A percentile compares a stretch with the other conserved stretches of the same genome.
These are phyloP conservation scores for Tiliqua scincoides DNA, from an alignment of 2,113 vertebrate genomes.

Conservation along the genomic window DNA sequence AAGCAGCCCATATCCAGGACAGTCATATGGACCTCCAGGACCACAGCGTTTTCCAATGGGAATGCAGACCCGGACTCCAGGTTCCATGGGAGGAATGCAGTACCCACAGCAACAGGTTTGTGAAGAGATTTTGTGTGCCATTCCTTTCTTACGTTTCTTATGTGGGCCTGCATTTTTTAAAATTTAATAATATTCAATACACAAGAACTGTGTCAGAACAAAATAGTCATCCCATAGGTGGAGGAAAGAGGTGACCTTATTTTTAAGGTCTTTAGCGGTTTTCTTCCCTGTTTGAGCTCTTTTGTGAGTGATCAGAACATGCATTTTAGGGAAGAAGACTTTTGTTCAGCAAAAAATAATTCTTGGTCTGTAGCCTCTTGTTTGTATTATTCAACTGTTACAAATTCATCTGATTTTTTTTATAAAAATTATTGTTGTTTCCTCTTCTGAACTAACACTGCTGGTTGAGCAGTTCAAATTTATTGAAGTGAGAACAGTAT, in stretches of 20 bases:
- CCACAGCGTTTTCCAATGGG: constrained; percentile 91
- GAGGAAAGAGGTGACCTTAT: constrained; percentile 4
- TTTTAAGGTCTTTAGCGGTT: background rate
- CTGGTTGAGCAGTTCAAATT: background rate
- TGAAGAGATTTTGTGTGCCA: constrained; percentile 45
- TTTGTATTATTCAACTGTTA: background rate
- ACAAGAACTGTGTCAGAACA: background rate
- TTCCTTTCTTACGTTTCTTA: background rate
- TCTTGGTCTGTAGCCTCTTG: background rate
- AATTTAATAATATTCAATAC: background rate
- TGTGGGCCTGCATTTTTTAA: background rate
- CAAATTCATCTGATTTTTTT: background rate
- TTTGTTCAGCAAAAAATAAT: background rate
- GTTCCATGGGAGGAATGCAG: constrained; percentile 89
- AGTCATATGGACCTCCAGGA: constrained; percentile 88
- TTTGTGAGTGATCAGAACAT: constrained; percentile 8
- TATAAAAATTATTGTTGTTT: background rate
- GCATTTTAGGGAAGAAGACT: constrained; percentile 5
- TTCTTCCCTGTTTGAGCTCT: background rate
- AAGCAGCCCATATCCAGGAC: constrained; percentile 87
- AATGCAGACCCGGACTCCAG: constrained; percentile 89
- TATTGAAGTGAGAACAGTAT: constrained; percentile 1
- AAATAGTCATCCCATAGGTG: background rate
- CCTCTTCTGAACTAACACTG: constrained; percentile 16
- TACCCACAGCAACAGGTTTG: constrained; percentile 95